Base-by-base conservation (phyloP, 2,113 vertebrate genomes). In the Silurus meridionalis region DNA sequence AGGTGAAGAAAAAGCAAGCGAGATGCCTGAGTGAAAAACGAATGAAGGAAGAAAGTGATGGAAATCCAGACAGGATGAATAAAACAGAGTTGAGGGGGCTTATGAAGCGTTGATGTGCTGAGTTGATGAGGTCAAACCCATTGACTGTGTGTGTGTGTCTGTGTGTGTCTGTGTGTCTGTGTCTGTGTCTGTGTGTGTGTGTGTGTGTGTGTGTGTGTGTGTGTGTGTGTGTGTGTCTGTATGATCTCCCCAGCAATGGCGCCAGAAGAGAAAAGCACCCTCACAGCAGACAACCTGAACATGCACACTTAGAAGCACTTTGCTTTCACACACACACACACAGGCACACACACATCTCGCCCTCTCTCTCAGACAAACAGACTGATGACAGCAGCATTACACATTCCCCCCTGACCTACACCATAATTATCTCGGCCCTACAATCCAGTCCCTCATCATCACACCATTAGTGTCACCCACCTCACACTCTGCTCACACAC, bases 241-340 rank as follows among this genome's bases (percentile, higher is more conserved):
- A 94, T 93, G 94, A 88, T 94, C 94, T 93, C 92, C 91, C 92
- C 88, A 91, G 91, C 90, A 78, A 93, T 95, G 95, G 94, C 94
- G 94, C 95, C 94, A 94, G 94, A 91, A 94, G 93, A 94, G 94
- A 95, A 95, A 94, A 93, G 91, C 91, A 93, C 89, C 84, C 25
- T 58, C 92, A 89, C 93, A 92, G 92, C 92, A 92, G 92, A 91
- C 87, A 92, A 88, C 90, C 92, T 91, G 88, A 91, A 90, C 91
- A 93, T 91, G 92, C 93, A 92, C 92, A 89, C 91, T 55, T 78
- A 78, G 13, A 57, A 78, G 55, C 74, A 25, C 50, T 75, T 53
- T 75, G 90, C 91, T 75, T 79, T 77, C 71, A 74, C 69, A 61
- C 72, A 53, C 79, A 66, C 60, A n/a, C 55, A 52, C 23, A 74